These are phyloP conservation scores for Sphaerophoria rueppellii DNA, from an alignment of 2,888 invertebrate genomes.

Conservation along the genomic window DNA sequence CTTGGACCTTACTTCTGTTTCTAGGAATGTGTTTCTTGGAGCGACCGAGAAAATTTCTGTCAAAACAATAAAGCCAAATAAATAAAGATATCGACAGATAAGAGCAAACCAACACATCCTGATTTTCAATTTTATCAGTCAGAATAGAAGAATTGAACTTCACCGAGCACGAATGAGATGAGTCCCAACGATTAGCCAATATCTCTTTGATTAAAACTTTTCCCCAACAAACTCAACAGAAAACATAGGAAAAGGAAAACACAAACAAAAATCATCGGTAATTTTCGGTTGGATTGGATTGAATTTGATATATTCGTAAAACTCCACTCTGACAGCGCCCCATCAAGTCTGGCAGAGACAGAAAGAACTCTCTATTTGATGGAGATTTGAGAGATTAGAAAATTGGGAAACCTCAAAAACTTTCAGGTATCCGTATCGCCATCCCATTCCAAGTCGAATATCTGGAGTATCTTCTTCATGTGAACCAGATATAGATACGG, in stretches of 20 bases:
- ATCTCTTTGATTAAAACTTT: constrained; percentile 36
- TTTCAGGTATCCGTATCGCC: constrained; percentile 34
- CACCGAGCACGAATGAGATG: constrained; percentile 42
- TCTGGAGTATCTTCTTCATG: background rate
- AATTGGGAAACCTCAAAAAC: constrained; percentile 37
- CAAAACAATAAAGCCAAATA: no score
- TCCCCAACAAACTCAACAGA: background rate
- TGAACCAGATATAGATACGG: constrained; percentile 32
- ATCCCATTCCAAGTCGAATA: background rate
- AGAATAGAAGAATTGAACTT: constrained; percentile 25
- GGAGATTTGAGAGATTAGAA: constrained; percentile 52
- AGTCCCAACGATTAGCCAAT: constrained; percentile 40
- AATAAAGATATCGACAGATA: no score
- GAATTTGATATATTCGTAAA: constrained; percentile 49
- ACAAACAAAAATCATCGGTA: constrained; percentile 1
- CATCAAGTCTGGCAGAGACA: constrained; percentile 1
- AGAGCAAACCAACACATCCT: constrained; percentile 9
- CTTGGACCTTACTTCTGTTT: background rate
- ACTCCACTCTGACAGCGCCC: background rate
- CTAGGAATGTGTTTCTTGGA: no score
- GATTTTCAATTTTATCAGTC: background rate
- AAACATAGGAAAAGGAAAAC: constrained; percentile 2
- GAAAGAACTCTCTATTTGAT: background rate
- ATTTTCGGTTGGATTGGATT: constrained; percentile 37
- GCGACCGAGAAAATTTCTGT: no score